Evolutionary conservation across 2,888 invertebrate species (phyloP).

Genomic region (Standfussiana lucernea): DNA sequence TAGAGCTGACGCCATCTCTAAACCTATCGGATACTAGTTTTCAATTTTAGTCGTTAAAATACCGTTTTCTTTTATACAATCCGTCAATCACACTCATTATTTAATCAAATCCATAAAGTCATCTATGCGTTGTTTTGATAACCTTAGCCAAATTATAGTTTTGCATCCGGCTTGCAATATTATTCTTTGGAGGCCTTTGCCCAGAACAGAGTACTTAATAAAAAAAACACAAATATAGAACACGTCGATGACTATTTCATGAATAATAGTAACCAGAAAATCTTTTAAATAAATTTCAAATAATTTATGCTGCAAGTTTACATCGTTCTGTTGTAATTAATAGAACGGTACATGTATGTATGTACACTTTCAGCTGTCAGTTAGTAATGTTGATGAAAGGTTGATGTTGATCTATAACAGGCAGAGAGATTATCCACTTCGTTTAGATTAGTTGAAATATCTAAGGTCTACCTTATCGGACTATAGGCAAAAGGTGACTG

Average conservation of each 20-base stretch:
- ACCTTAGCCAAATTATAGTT: not conserved
- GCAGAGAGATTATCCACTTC: not conserved
- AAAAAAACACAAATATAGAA: too few species aligned
- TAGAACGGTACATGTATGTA: too few species aligned
- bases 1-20: slow-evolving; percentile 6
- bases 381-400: not conserved
- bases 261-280: too few species aligned
- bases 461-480: slow-evolving; percentile 5
- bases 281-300: too few species aligned
- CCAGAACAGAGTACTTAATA: too few species aligned
- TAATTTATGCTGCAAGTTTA: too few species aligned
- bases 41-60: not conserved
- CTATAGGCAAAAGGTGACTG: slow-evolving; percentile 11
- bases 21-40: slow-evolving; percentile 3
- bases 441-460: not conserved
- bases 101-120: not conserved
- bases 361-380: not conserved
- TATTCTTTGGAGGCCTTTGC: too few species aligned
- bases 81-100: not conserved
- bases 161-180: not conserved
- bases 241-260: too few species aligned
- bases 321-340: too few species aligned
- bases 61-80: slow-evolving; percentile 4
- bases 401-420: not conserved
- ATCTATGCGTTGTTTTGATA: not conserved